phyloP scores from a whole-genome alignment of 2,888 invertebrate genomes.

The Cheilosia vulpina region DNA sequence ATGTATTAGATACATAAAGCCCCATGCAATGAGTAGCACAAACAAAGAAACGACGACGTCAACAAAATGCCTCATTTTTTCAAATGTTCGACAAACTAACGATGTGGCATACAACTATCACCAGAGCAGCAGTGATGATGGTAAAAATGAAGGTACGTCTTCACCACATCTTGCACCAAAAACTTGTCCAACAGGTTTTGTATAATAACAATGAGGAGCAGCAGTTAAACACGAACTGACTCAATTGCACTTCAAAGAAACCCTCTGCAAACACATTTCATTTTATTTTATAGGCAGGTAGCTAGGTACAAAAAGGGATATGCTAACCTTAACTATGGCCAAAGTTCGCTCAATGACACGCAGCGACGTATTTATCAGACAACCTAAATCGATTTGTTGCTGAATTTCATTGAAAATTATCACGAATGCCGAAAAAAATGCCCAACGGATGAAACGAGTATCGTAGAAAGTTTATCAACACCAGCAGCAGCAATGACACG shows the following conservation, averaged over 20 bases:
- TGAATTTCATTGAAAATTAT: constrained; percentile 43
- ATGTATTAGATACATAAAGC: constrained; percentile 25
- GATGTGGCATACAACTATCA: constrained; percentile 63
- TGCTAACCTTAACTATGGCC: constrained; percentile 1
- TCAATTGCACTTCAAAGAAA: constrained; percentile 10
- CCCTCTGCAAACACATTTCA: not conserved
- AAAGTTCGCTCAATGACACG: constrained; percentile 29
- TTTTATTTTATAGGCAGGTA: not conserved
- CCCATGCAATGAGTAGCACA: constrained; percentile 4
- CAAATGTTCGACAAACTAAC: constrained; percentile 45
- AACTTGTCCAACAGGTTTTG: constrained; percentile 73
- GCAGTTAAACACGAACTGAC: constrained; percentile 15
- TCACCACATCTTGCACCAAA: constrained; percentile 47
- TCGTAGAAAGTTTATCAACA: constrained; percentile 53
- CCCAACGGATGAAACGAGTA: constrained; percentile 1
- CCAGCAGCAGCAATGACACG: constrained; percentile 54
- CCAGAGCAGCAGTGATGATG: constrained; percentile 1
- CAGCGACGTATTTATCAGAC: constrained; percentile 3
- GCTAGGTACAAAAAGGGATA: too few relatives aligned
- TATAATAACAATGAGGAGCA: constrained; percentile 41
- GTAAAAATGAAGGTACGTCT: not conserved
- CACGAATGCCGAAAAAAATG: constrained; percentile 8
- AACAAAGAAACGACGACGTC: constrained; percentile 51
- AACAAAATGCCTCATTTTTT: constrained; percentile 36
- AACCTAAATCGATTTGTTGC: constrained; percentile 53